A percentile compares a stretch with the other conserved stretches of the same genome.
Evolutionary conservation across 2,113 vertebrate species (phyloP).

Genomic region (Elaphurus davidianus): DNA sequence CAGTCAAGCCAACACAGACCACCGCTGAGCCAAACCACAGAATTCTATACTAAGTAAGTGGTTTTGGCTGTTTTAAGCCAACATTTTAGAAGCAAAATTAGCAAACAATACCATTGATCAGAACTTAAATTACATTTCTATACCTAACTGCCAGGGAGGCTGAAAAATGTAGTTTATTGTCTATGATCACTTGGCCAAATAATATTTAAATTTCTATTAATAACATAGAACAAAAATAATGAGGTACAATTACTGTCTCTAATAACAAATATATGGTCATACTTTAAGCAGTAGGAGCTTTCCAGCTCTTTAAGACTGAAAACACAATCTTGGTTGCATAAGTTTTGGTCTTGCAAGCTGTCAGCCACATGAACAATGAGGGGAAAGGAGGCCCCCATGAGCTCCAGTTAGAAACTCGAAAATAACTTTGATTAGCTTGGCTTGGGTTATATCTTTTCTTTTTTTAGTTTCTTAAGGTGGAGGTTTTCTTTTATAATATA

Average conservation of each 20-base stretch:
- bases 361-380: neutral
- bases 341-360: neutral
- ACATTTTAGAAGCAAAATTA: neutral
- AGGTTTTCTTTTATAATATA: neutral
- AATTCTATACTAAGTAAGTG: neutral
- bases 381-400: neutral
- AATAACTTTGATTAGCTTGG: neutral
- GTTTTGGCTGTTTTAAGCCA: neutral
- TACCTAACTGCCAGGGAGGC: neutral
- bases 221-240: neutral
- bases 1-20: neutral
- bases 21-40: neutral
- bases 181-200: neutral
- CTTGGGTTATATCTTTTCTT: neutral
- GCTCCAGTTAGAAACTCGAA: neutral
- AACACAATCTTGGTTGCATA: neutral
- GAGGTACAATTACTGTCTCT: neutral
- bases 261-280: neutral
- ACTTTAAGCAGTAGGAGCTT: neutral
- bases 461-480: neutral
- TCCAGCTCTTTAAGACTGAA: neutral
- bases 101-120: neutral
- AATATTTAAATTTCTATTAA: neutral
- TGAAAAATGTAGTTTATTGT: neutral
- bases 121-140: neutral